phyloP scores from a whole-genome alignment of 1,140 invertebrate genomes.

The Drosophila orosa region DNA sequence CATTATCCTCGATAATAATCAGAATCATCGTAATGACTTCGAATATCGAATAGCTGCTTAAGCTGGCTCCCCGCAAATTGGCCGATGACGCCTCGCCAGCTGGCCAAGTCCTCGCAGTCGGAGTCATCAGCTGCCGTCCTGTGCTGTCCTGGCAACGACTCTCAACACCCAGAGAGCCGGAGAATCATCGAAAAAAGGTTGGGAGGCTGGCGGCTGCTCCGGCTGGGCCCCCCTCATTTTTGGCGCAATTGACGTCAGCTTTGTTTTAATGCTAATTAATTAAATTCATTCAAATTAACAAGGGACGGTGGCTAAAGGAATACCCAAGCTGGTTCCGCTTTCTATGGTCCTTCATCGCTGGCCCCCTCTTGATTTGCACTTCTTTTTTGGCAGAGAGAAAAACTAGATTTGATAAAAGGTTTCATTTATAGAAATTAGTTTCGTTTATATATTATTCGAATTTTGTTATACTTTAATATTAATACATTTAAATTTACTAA shows the following conservation, averaged over 20 bases:
- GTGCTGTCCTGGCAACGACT: constrained; percentile 31
- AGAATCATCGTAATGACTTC: constrained; percentile 66
- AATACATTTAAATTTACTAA: background rate
- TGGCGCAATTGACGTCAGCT: constrained; percentile 70
- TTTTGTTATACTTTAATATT: too few species aligned
- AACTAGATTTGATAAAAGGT: background rate
- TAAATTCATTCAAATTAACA: constrained; percentile 79
- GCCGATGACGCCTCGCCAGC: constrained; percentile 36
- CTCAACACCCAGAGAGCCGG: background rate
- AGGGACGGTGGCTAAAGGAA: constrained; percentile 35
- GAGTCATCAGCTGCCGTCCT: constrained; percentile 20
- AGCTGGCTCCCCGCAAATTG: constrained; percentile 60
- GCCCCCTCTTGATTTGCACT: background rate
- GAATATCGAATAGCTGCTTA: constrained; percentile 64
- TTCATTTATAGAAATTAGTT: background rate
- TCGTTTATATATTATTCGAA: background rate
- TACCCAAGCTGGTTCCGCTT: constrained; percentile 20
- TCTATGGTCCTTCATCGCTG: background rate
- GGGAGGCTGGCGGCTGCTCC: background rate
- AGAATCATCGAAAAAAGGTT: background rate
- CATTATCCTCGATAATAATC: constrained; percentile 63
- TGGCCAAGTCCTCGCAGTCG: constrained; percentile 45
- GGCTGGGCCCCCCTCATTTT: constrained; percentile 22
- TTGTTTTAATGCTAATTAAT: constrained; percentile 80
- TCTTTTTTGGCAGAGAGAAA: constrained; percentile 8